Evolutionary conservation across 2,113 vertebrate genomes (phyloP), one percentile per base, ranked within the genome.

Genomic region (Indicator maculatus): DNA sequence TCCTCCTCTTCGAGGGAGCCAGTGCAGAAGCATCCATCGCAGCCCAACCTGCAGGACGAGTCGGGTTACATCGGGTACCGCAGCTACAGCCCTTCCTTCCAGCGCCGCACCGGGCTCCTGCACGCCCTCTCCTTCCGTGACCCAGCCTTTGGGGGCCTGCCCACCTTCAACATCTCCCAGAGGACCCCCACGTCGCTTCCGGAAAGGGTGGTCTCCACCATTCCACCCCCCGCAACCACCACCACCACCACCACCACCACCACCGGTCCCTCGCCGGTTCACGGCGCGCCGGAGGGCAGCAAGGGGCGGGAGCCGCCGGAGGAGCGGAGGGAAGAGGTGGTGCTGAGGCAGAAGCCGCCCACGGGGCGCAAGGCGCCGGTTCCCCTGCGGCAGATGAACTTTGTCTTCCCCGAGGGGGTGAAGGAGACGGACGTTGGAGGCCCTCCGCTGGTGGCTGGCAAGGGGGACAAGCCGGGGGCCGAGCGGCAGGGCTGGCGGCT

Each of bases 31-130:
- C 97, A 98, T 61, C 98, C 98, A 0, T 97, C 98, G 14, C 81
- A 97, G 6, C 83, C 97, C 67, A 96, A 97, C 78, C 96, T 98
- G 70, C 98, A 98, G 92, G 99, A 99, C 0, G 99, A 99, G 38
- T 97, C 98, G 1, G 98, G 98, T 7, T 98, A 98, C 89, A 96
- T 98, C 2, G 99, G 99, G 23, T 99, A 99, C 97, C 98, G 99
- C 61, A 99, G 99, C 96, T 99, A 99, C 95, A 99, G 99, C 96
- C 99, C 99, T 0, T 99, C 99, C 16, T 99, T 99, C 93, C 98
- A 99, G 96, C 98, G 99, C 64, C 98, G 99, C 95, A 99, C 99
- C 2, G 99, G 99, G 44, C 98, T 99, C 74, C 98, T 99, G 83
- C 98, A 99, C 6, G 98, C 99, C 12, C 99, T 99, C 65, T 99